A percentile compares a stretch with the other conserved stretches of the same genome.
These are phyloP conservation scores for Babylonia areolata DNA, from an alignment of 1,140 invertebrate species.

Conservation along the genomic window DNA sequence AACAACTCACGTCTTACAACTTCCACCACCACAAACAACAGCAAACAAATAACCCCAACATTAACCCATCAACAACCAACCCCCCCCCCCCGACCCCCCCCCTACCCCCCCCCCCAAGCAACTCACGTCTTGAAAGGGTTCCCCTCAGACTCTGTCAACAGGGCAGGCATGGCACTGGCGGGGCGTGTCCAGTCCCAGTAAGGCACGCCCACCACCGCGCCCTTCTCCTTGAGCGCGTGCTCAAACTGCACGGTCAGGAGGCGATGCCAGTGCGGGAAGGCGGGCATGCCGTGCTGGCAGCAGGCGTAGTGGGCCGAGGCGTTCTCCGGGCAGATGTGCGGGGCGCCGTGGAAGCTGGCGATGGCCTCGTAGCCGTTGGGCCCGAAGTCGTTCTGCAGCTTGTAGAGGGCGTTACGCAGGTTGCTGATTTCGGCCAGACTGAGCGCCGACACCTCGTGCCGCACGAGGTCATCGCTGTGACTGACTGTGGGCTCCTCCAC, in stretches of 20 bases:
- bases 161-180: slow-evolving; percentile 26
- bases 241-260: slow-evolving; percentile 52
- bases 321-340: slow-evolving; percentile 42
- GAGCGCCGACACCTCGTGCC: slow-evolving; percentile 5
- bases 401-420: slow-evolving; percentile 45
- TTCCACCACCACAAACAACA: too few relatives aligned
- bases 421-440: slow-evolving; percentile 3
- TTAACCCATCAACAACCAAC: too few relatives aligned
- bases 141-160: slow-evolving; percentile 29
- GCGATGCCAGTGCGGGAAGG: slow-evolving; percentile 55
- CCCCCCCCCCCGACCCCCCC: too few relatives aligned
- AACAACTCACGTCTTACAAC: too few relatives aligned
- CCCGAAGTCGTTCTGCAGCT: slow-evolving; percentile 45
- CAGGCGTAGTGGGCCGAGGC: slow-evolving; percentile 39
- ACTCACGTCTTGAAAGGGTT: slow-evolving; percentile 42
- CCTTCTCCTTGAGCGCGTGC: slow-evolving; percentile 40
- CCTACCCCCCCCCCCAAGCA: not conserved
- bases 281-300: slow-evolving; percentile 52
- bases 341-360: slow-evolving; percentile 49
- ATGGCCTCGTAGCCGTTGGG: slow-evolving; percentile 48
- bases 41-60: too few relatives aligned
- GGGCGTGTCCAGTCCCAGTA: slow-evolving; percentile 54
- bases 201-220: slow-evolving; percentile 39
- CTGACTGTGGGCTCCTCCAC: not conserved
- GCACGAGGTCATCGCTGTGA: not conserved